A percentile compares a stretch with the other conserved stretches of the same genome.
These are phyloP conservation scores for Lithobates pipiens DNA, from an alignment of 2,797 vertebrate genomes.

Conservation along the genomic window DNA sequence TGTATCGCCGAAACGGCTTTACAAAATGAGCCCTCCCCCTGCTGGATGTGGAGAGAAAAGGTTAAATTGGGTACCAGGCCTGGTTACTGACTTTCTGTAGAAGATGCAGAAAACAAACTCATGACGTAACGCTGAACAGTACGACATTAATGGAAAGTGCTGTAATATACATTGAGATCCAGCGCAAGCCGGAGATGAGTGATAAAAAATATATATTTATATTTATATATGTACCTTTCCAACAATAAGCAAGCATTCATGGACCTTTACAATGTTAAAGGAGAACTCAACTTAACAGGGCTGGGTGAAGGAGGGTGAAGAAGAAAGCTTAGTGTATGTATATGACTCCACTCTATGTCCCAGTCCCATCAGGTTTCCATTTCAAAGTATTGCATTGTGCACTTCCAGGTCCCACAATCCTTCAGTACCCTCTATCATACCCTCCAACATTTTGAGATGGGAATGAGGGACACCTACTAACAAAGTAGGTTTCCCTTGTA, in stretches of 20 bases:
- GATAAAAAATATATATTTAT: slow-evolving; percentile 61
- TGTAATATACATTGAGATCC: slow-evolving; percentile 70
- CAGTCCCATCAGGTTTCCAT: too few relatives aligned
- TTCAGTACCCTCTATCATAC: too few relatives aligned
- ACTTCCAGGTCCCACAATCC: too few relatives aligned
- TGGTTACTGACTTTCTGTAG: slow-evolving; percentile 82
- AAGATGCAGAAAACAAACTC: slow-evolving; percentile 80
- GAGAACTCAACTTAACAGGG: neutral
- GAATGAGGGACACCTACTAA: too few relatives aligned
- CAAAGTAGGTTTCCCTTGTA: too few relatives aligned
- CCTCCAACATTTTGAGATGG: too few relatives aligned
- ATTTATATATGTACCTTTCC: slow-evolving; percentile 74
- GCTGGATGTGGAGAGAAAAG: slow-evolving; percentile 13
- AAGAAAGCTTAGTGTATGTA: too few relatives aligned
- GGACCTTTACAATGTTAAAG: slow-evolving; percentile 63
- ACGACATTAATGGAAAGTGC: slow-evolving; percentile 76
- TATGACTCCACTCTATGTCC: too few relatives aligned
- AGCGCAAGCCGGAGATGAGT: slow-evolving; percentile 67
- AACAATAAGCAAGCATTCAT: slow-evolving; percentile 73
- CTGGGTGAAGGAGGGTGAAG: too few relatives aligned
- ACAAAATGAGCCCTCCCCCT: slow-evolving; percentile 69
- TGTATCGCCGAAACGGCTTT: slow-evolving; percentile 72
- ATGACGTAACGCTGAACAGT: slow-evolving; percentile 73
- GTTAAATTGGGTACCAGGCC: slow-evolving; percentile 80
- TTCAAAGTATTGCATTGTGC: too few relatives aligned